A percentile compares a stretch with the other conserved stretches of the same genome.
These are phyloP conservation scores for Poecilia gillii DNA, from an alignment of 2,797 vertebrate species.

Conservation along the genomic window DNA sequence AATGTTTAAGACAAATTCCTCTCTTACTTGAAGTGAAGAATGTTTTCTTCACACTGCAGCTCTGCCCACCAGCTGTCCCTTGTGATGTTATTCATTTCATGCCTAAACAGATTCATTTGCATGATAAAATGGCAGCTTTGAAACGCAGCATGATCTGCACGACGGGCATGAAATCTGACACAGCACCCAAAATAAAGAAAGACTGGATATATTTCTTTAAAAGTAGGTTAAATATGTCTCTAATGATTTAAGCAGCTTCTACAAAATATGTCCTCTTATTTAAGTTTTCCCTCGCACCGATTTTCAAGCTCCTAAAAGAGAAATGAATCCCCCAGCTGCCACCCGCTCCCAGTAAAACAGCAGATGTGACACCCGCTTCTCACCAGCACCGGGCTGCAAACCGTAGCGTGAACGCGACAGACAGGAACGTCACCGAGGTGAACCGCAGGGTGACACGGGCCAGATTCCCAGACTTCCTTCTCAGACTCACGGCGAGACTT, in stretches of 20 bases:
- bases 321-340: constrained; percentile 5
- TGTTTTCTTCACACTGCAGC: constrained; percentile 13
- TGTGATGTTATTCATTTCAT: constrained; percentile 49
- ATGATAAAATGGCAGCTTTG: constrained; percentile 39
- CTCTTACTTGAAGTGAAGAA: constrained; percentile 1
- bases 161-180: constrained; percentile 47
- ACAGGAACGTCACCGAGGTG: constrained; percentile 49
- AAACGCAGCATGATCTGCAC: background rate
- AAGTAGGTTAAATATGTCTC: constrained; percentile 1
- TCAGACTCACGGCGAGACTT: constrained; percentile 23
- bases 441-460: constrained; percentile 46
- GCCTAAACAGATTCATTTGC: constrained; percentile 46
- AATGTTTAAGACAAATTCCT: background rate
- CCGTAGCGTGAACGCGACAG: constrained; percentile 17
- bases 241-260: background rate
- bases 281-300: background rate
- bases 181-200: constrained; percentile 24
- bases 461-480: constrained; percentile 47
- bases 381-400: constrained; percentile 19
- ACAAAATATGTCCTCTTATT: background rate
- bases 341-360: constrained; percentile 18
- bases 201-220: constrained; percentile 6
- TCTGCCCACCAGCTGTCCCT: constrained; percentile 21
- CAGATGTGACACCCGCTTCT: constrained; percentile 44
- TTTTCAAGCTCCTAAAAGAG: constrained; percentile 6